phyloP scores from a whole-genome alignment of 2,888 invertebrate genomes.

The Nemoura dubitans region DNA sequence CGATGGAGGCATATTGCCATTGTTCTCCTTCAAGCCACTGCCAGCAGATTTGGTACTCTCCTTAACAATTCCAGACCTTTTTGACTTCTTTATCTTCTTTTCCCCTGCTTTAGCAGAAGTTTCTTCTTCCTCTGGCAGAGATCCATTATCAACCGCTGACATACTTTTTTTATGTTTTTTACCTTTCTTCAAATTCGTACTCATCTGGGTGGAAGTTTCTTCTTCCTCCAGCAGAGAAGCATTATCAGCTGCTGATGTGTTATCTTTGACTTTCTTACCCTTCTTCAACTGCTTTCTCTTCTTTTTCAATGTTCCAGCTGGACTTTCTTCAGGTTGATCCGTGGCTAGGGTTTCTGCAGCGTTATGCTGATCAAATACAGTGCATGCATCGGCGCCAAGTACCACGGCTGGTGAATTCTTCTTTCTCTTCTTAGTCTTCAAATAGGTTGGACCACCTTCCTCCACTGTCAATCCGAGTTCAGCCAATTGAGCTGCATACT shows the following conservation, averaged over 20 bases:
- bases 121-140: background rate
- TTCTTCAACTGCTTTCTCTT: background rate
- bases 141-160: background rate
- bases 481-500: background rate
- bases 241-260: background rate
- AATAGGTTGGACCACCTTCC: background rate
- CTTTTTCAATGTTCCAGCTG: background rate
- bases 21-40: background rate
- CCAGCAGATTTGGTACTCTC: background rate
- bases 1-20: background rate
- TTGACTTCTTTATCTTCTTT: constrained; percentile 17
- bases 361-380: background rate
- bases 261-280: background rate
- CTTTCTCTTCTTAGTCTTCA: background rate
- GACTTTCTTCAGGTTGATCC: background rate
- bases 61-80: background rate
- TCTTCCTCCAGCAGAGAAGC: background rate
- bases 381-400: background rate
- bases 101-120: background rate
- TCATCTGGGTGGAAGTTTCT: no score
- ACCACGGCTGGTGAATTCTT: background rate
- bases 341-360: background rate
- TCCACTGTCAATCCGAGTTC: background rate
- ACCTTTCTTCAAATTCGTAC: no score
- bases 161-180: no score